Percentiles rank a stretch among this genome's conserved stretches.
phyloP scores from a whole-genome alignment of 2,113 vertebrate species.

The Apistogramma diplotaenia region DNA sequence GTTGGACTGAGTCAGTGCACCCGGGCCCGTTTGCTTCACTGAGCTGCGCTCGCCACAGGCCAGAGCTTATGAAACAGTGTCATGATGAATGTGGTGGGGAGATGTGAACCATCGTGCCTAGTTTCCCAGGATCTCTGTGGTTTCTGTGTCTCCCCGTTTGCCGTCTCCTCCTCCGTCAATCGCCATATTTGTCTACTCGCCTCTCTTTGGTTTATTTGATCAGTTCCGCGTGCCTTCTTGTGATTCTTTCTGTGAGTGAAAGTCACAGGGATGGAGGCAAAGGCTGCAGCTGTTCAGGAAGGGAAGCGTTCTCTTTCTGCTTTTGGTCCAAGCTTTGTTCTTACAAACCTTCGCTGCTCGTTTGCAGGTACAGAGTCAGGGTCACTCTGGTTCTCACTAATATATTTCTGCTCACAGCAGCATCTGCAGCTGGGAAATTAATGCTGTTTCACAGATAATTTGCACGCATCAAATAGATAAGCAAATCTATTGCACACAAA shows the following conservation, averaged over 20 bases:
- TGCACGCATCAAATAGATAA: background rate
- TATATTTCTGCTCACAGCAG: background rate
- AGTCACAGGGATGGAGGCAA: slow-evolving; percentile 11
- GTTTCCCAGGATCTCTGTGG: background rate
- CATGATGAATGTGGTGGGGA: slow-evolving; percentile 51
- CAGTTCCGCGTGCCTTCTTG: slow-evolving; percentile 27
- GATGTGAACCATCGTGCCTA: slow-evolving; percentile 37
- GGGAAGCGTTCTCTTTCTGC: background rate
- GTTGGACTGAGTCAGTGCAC: slow-evolving; percentile 51
- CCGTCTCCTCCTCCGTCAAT: background rate
- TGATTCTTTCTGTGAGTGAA: slow-evolving; percentile 12
- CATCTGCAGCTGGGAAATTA: too few species aligned
- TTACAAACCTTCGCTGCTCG: background rate
- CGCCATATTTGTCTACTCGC: background rate
- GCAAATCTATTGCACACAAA: too few species aligned
- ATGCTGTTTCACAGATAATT: background rate
- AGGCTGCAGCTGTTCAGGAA: background rate
- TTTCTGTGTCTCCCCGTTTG: background rate
- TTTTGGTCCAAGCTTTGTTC: slow-evolving; percentile 2
- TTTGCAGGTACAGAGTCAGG: background rate
- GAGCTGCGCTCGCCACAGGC: slow-evolving; percentile 48
- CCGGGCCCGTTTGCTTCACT: slow-evolving; percentile 35
- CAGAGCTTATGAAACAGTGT: slow-evolving; percentile 54
- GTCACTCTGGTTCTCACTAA: background rate
- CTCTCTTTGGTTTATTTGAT: background rate